phyloP scores from a whole-genome alignment of 2,888 invertebrate species.

The Hydrotaea diabolus region DNA sequence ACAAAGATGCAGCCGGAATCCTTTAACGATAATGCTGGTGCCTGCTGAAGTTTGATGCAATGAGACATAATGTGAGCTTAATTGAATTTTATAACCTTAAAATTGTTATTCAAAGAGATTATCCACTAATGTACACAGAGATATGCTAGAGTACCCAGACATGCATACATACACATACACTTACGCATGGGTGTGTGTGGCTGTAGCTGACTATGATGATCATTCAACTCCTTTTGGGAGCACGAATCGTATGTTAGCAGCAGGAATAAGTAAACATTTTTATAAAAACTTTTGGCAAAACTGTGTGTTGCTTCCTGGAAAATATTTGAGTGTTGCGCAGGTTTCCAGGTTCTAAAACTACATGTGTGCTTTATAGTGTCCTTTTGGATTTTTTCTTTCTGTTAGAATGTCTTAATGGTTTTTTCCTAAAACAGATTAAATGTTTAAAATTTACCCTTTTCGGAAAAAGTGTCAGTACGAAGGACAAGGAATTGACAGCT shows the following conservation, averaged over 20 bases:
- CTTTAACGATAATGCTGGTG: slow-evolving; percentile 52
- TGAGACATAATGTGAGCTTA: slow-evolving; percentile 65
- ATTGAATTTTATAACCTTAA: slow-evolving; percentile 68
- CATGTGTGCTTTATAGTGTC: neutral
- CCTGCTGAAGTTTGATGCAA: slow-evolving; percentile 61
- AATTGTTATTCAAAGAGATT: slow-evolving; percentile 67
- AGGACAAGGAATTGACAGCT: slow-evolving; percentile 5
- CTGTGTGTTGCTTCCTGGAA: neutral
- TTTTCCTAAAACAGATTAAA: slow-evolving; percentile 64
- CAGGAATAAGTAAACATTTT: neutral
- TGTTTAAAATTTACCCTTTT: slow-evolving; percentile 35
- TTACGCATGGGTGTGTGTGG: slow-evolving; percentile 12
- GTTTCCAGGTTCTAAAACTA: neutral
- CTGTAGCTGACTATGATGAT: neutral
- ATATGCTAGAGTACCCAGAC: neutral
- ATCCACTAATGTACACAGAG: slow-evolving; percentile 53
- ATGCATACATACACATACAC: slow-evolving; percentile 2
- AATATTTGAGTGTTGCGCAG: neutral
- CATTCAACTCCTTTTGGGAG: neutral
- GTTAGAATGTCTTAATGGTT: neutral
- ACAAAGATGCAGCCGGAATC: slow-evolving; percentile 7
- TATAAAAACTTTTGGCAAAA: neutral
- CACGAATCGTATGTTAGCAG: neutral
- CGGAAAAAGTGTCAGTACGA: neutral
- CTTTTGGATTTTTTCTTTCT: neutral